Conservation (phyloP, 2,113 vertebrate genomes). For the Channa argus region DNA sequence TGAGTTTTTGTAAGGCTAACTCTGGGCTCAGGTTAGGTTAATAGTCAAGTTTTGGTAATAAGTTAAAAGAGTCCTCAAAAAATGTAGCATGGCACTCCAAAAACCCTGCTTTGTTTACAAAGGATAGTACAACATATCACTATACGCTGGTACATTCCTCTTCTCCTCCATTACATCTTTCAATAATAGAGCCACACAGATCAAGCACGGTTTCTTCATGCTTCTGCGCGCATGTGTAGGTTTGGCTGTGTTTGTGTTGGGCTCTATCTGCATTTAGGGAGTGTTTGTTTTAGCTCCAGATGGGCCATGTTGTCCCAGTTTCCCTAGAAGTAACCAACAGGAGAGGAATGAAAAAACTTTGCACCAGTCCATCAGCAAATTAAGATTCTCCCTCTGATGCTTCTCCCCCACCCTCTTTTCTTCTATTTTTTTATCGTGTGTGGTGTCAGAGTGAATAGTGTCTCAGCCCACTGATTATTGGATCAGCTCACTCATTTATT, state of each 20-base stretch:
- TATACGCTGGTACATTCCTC: slow-evolving; percentile 48
- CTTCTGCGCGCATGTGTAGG: not conserved
- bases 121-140: no score
- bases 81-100: no score
- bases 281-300: slow-evolving; percentile 39
- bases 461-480: slow-evolving; percentile 14
- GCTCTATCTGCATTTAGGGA: slow-evolving; percentile 36
- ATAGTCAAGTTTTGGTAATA: no score
- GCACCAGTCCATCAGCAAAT: slow-evolving; percentile 27
- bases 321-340: slow-evolving; percentile 24
- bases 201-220: slow-evolving; percentile 43
- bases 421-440: slow-evolving; percentile 8
- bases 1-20: no score
- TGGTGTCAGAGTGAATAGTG: not conserved
- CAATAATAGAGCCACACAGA: slow-evolving; percentile 40
- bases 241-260: not conserved
- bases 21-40: no score
- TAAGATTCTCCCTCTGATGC: slow-evolving; percentile 5
- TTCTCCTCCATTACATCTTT: slow-evolving; percentile 55
- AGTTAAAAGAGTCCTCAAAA: no score
- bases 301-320: slow-evolving; percentile 43
- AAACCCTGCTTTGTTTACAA: no score
- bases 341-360: slow-evolving; percentile 22
- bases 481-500: not conserved
- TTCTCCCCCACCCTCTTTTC: not conserved